Conservation (phyloP, 2,797 vertebrate species). For the Nothura maculosa region DNA sequence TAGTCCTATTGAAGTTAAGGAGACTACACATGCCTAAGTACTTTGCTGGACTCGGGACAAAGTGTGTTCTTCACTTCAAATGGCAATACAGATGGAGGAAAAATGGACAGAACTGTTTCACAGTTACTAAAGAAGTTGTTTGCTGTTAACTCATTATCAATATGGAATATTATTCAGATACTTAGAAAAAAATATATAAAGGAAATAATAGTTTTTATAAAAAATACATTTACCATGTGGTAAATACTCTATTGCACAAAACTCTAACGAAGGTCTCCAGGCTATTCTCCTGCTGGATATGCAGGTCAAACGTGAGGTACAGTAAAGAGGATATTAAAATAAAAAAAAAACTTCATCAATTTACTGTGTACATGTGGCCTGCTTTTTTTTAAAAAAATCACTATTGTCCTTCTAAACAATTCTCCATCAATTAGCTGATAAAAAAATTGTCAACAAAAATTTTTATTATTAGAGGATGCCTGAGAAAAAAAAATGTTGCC, state of each 20-base stretch:
- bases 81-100: background rate
- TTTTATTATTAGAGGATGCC: background rate
- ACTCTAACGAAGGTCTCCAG: background rate
- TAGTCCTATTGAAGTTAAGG: background rate
- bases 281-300: rapidly evolving
- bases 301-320: background rate
- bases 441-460: background rate
- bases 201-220: background rate
- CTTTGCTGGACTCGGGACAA: background rate
- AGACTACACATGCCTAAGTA: background rate
- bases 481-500: slow-evolving; percentile 8
- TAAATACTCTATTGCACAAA: background rate
- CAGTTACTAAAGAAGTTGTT: background rate
- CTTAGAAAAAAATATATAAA: background rate
- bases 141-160: background rate
- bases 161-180: background rate
- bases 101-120: background rate
- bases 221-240: background rate
- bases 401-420: background rate
- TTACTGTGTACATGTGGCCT: background rate
- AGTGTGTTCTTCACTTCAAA: background rate
- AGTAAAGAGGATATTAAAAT: background rate
- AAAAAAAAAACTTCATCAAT: background rate
- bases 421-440: background rate
- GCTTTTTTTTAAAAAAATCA: background rate